phyloP scores from a whole-genome alignment of 2,113 vertebrate species.

The Paradoxurus hermaphroditus region DNA sequence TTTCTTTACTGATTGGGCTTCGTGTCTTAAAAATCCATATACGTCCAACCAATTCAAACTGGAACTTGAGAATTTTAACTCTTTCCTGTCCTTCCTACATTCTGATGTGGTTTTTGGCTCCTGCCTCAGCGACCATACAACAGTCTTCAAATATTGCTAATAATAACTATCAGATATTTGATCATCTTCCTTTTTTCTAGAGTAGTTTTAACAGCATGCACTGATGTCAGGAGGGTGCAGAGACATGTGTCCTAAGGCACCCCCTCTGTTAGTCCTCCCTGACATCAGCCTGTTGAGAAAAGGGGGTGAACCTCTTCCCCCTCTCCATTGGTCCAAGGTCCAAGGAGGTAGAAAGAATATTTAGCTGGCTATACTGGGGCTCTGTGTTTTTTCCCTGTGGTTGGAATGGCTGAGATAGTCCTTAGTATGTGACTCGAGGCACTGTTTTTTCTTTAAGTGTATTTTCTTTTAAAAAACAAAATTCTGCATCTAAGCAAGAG shows the following conservation, averaged over 20 bases:
- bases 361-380: background rate
- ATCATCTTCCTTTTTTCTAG: background rate
- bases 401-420: slow-evolving; percentile 10
- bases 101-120: background rate
- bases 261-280: rapidly evolving
- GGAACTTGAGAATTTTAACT: background rate
- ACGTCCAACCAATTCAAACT: background rate
- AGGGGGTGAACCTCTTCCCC: background rate
- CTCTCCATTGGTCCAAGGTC: background rate
- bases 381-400: background rate
- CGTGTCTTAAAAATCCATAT: background rate
- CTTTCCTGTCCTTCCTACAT: background rate
- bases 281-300: background rate
- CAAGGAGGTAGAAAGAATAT: background rate
- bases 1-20: background rate
- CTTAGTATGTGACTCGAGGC: background rate
- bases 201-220: background rate
- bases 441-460: background rate
- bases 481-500: background rate
- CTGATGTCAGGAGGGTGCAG: background rate
- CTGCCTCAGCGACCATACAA: background rate
- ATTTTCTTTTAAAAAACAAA: background rate
- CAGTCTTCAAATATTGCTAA: background rate
- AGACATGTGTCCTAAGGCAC: background rate
- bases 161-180: background rate